A percentile compares a stretch with the other conserved stretches of the same genome.
Conservation (phyloP, 2,797 vertebrate genomes). For the Tragelaphus oryx region DNA sequence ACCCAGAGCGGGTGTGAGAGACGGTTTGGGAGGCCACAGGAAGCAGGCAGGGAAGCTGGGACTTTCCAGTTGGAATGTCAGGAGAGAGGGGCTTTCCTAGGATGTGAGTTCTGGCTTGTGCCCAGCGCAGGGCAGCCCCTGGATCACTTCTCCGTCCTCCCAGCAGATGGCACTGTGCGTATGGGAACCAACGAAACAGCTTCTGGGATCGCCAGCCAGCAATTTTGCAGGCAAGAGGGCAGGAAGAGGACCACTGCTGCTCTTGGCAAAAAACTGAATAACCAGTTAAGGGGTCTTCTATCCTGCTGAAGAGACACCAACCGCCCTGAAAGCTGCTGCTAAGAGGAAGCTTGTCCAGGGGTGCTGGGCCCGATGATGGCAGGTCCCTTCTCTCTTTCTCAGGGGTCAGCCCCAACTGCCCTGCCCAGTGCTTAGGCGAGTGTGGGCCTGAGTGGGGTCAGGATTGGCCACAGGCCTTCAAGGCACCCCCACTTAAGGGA, state of each 20-base stretch:
- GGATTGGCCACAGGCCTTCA: background rate
- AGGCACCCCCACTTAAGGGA: background rate
- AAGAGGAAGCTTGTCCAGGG: background rate
- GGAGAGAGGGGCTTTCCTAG: background rate
- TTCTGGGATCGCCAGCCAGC: background rate
- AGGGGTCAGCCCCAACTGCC: background rate
- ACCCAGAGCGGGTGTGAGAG: background rate
- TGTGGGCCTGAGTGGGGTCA: background rate
- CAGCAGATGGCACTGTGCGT: slow-evolving; percentile 71
- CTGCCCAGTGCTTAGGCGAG: background rate
- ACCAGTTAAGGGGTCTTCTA: background rate
- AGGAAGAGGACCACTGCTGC: background rate
- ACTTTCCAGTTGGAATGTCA: background rate
- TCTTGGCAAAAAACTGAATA: background rate
- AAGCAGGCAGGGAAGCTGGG: background rate
- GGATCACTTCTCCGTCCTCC: background rate
- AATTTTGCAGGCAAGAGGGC: background rate
- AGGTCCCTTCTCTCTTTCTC: background rate
- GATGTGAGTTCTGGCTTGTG: background rate
- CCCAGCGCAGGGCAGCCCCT: background rate
- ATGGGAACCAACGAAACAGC: background rate
- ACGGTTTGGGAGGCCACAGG: background rate
- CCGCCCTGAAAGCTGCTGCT: background rate
- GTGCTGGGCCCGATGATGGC: too few relatives aligned
- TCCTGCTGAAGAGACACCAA: background rate